These are phyloP conservation scores for Amblyteles armatorius DNA, from an alignment of 2,888 invertebrate species.

Conservation along the genomic window DNA sequence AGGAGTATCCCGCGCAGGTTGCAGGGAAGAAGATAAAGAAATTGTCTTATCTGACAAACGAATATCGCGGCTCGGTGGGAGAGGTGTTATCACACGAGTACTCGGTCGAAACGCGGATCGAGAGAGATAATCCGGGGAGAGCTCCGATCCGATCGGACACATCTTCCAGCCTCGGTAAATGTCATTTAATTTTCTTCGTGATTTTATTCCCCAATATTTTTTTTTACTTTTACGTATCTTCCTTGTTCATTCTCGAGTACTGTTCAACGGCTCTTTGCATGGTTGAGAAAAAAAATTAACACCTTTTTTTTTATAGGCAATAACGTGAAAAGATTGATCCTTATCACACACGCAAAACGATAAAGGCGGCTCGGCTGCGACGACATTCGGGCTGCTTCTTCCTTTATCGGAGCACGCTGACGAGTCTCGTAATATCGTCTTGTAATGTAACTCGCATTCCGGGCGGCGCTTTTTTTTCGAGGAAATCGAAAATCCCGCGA, in stretches of 20 bases:
- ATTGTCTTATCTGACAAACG: constrained; percentile 47
- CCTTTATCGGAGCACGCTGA: not conserved
- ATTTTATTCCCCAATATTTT: not conserved
- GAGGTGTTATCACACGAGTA: constrained; percentile 36
- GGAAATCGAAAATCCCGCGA: no score
- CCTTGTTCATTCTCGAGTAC: not conserved
- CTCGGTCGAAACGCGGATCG: not conserved
- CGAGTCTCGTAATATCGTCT: not conserved
- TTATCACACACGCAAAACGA: not conserved
- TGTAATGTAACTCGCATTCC: not conserved
- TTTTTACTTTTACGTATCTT: not conserved
- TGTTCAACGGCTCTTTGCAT: not conserved
- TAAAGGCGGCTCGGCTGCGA: not conserved
- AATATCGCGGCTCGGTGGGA: constrained; percentile 21
- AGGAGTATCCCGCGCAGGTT: not conserved
- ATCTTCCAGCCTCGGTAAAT: not conserved
- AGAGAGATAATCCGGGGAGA: not conserved
- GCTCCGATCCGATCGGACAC: not conserved
- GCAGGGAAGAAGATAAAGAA: constrained; percentile 12
- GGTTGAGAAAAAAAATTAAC: not conserved
- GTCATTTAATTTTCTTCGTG: not conserved
- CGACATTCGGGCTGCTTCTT: not conserved
- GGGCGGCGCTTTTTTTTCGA: not conserved
- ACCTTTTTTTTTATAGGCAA: not conserved
- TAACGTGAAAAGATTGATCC: not conserved